Conservation (phyloP, 2,113 vertebrate species). For the Dipodomys spectabilis region DNA sequence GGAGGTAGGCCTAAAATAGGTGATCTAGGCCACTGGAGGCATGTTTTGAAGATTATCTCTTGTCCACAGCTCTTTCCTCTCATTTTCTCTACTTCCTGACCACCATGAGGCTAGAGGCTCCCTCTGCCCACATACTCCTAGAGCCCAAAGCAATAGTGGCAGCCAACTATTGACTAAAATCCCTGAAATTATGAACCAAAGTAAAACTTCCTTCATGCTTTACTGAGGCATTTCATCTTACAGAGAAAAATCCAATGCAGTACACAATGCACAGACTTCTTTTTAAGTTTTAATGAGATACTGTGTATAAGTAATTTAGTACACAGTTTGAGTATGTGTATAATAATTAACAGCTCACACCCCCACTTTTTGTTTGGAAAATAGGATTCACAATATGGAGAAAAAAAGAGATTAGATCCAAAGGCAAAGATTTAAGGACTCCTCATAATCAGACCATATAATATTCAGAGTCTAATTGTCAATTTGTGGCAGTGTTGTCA, state of each 20-base stretch:
- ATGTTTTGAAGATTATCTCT: background rate
- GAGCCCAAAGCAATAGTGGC: background rate
- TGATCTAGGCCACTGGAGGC: background rate
- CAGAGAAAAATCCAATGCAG: background rate
- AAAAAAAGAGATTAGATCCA: background rate
- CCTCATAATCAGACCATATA: constrained; percentile 16
- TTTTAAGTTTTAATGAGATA: constrained; percentile 25
- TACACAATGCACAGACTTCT: background rate
- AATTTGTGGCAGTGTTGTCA: background rate
- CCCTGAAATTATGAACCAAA: background rate
- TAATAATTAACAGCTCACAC: background rate
- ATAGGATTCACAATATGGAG: background rate
- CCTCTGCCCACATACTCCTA: background rate
- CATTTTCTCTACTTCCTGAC: background rate
- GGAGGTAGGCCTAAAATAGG: background rate
- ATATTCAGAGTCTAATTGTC: background rate
- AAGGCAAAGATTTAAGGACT: constrained; percentile 7
- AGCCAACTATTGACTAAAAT: background rate
- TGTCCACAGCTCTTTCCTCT: background rate
- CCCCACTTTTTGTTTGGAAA: background rate
- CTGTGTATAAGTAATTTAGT: constrained; percentile 21
- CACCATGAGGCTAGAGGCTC: background rate
- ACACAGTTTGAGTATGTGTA: background rate
- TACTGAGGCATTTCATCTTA: background rate
- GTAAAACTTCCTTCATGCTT: background rate